Percentiles rank a stretch among this genome's conserved stretches.
phyloP scores from a whole-genome alignment of 2,797 vertebrate species.

The Strix occidentalis region DNA sequence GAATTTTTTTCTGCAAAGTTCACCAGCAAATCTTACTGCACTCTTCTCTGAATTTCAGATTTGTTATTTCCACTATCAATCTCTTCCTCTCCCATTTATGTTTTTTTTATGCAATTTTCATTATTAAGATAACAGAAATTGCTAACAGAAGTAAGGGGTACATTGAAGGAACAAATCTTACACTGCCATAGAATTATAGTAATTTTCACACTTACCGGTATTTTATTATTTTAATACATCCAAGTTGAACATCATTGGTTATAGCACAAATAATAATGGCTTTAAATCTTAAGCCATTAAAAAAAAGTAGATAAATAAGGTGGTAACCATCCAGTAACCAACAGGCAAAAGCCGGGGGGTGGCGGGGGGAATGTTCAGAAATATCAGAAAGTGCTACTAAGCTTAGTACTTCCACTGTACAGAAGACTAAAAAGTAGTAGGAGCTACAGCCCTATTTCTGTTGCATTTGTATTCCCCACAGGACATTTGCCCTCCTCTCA shows the following conservation, averaged over 20 bases:
- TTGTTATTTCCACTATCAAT: neutral
- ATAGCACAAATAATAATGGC: neutral
- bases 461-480: neutral
- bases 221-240: neutral
- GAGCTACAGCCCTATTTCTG: neutral
- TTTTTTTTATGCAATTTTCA: neutral
- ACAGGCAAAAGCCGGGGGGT: neutral
- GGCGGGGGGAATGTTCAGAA: fast-evolving
- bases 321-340: neutral
- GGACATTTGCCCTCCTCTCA: fast-evolving
- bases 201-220: neutral
- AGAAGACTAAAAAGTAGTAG: neutral
- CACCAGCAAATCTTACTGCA: neutral
- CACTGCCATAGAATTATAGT: neutral
- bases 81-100: neutral
- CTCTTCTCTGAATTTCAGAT: neutral
- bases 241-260: neutral
- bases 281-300: neutral
- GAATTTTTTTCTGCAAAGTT: neutral
- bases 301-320: neutral
- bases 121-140: neutral
- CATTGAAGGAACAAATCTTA: neutral
- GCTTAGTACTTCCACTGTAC: neutral
- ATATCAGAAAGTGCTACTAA: neutral
- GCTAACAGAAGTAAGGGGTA: neutral